Conservation (phyloP, 2,888 invertebrate genomes). For the Hecatera dysodea region DNA sequence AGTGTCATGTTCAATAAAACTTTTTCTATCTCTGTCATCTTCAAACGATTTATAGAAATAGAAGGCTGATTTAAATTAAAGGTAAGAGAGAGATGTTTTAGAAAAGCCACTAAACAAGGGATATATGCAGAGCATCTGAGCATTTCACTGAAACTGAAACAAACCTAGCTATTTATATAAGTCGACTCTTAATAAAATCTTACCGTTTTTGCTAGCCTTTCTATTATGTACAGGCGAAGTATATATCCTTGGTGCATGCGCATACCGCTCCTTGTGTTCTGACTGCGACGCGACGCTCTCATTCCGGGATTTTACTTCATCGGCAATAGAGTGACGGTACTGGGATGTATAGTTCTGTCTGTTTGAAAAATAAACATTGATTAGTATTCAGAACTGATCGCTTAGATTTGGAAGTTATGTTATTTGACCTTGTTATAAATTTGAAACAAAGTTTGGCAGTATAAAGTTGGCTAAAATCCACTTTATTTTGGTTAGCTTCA, state of each 20-base stretch:
- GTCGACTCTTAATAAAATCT: slow-evolving; percentile 39
- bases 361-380: slow-evolving; percentile 28
- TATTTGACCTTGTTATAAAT: slow-evolving; percentile 26
- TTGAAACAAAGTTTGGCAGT: slow-evolving; percentile 10
- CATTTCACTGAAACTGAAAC: too few relatives aligned
- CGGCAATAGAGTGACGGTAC: slow-evolving; percentile 87
- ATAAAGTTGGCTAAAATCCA: slow-evolving; percentile 18
- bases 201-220: slow-evolving; percentile 86
- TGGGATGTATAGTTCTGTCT: slow-evolving; percentile 86
- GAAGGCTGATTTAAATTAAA: too few relatives aligned
- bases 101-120: too few relatives aligned
- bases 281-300: slow-evolving; percentile 85
- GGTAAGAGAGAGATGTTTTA: too few relatives aligned
- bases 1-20: too few relatives aligned
- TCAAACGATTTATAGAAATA: too few relatives aligned
- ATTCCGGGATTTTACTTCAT: slow-evolving; percentile 86
- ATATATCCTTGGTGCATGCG: slow-evolving; percentile 86
- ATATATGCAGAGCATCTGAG: too few relatives aligned
- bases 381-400: slow-evolving; percentile 47
- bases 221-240: slow-evolving; percentile 87
- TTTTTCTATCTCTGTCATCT: too few relatives aligned
- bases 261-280: slow-evolving; percentile 85
- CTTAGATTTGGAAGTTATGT: slow-evolving; percentile 20
- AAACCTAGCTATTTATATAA: too few relatives aligned
- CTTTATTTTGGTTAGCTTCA: slow-evolving; percentile 15